A percentile compares a stretch with the other conserved stretches of the same genome.
phyloP scores from a whole-genome alignment of 2,888 invertebrate genomes.

The Synanthedon vespiformis region DNA sequence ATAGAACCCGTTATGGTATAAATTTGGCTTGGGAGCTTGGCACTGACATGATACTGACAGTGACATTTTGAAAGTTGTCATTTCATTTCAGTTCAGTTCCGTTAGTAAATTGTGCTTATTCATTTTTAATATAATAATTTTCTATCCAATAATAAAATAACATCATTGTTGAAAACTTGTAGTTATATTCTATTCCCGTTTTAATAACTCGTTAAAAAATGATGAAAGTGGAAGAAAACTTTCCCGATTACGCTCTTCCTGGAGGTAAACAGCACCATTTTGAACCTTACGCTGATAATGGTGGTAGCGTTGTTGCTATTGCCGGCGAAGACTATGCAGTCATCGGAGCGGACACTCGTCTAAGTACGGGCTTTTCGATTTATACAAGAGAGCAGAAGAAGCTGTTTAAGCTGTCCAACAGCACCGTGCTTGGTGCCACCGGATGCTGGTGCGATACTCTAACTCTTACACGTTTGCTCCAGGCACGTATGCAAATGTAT shows the following conservation, averaged over 20 bases:
- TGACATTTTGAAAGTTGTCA: slow-evolving; percentile 20
- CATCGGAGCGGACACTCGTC: slow-evolving; percentile 94
- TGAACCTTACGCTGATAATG: slow-evolving; percentile 65
- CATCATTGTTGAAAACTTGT: background rate
- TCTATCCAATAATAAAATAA: background rate
- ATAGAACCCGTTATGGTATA: too few species aligned
- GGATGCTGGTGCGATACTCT: slow-evolving; percentile 99
- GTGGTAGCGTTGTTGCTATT: slow-evolving; percentile 93
- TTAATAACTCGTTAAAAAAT: slow-evolving; percentile 20
- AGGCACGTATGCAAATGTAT: slow-evolving; percentile 94
- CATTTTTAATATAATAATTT: background rate
- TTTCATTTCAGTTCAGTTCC: slow-evolving; percentile 12
- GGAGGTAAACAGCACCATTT: slow-evolving; percentile 65
- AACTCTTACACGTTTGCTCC: slow-evolving; percentile 85
- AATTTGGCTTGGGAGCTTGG: too few species aligned
- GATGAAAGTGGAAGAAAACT: slow-evolving; percentile 43
- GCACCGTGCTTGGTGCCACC: slow-evolving; percentile 91
- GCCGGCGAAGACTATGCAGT: slow-evolving; percentile 96
- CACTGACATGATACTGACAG: too few species aligned
- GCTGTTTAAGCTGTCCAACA: slow-evolving; percentile 82
- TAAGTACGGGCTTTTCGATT: slow-evolving; percentile 92
- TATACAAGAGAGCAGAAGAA: slow-evolving; percentile 91
- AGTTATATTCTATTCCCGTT: background rate
- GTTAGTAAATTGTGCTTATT: background rate
- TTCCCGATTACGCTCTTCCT: slow-evolving; percentile 62